Base-by-base conservation (phyloP, 2,797 vertebrate species). In the Gymnocypris eckloni region DNA sequence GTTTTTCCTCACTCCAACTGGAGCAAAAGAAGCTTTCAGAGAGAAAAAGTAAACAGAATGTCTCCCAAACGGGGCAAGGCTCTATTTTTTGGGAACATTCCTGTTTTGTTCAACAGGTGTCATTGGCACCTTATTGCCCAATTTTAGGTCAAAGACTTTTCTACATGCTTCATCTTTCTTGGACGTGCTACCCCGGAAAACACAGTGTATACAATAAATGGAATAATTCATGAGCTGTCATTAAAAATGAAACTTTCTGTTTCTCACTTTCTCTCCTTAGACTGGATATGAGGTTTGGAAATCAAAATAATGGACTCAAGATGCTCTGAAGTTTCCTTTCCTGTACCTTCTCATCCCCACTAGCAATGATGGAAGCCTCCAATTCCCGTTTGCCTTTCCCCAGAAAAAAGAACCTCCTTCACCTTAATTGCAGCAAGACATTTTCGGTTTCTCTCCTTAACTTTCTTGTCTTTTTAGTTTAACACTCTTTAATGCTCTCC, bases 151-250 rank as follows among this genome's bases (percentile, higher is more conserved):
- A 50, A 20, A 79, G 66, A 87, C 95, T 28, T 96, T 95, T 95
- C 94, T 93, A 94, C 95, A 96, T 95, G 95, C 95, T 97, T 97
- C 96, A 95, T 96, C 94, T 99, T 97, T 97, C 95, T 97, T 97
- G 95, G 96, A 96, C 95, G 96, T 95, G 96, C 95, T 96, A 97
- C 97, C 97, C 97, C 98, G 97, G 97, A 98, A 98, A 97, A 95
- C 94, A 95, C 94, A 95, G 96, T 97, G 96, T 97, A 96, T 96
- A 98, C 97, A 97, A 97, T 98, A 98, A 99, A 99, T 97, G 93
- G 97, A 99, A 99, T 99, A 97, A 99, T 99, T 99, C 96, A 99
- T 99, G 97, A 97, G 94, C 96, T 96, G 96, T 97, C 98, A 98
- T 98, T 99, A 99, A 96, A 98, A 97, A 98, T 98, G 97, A 97